Percentiles rank a stretch among this genome's conserved stretches.
Conservation (phyloP, 2,797 vertebrate genomes). For the Thaleichthys pacificus region DNA sequence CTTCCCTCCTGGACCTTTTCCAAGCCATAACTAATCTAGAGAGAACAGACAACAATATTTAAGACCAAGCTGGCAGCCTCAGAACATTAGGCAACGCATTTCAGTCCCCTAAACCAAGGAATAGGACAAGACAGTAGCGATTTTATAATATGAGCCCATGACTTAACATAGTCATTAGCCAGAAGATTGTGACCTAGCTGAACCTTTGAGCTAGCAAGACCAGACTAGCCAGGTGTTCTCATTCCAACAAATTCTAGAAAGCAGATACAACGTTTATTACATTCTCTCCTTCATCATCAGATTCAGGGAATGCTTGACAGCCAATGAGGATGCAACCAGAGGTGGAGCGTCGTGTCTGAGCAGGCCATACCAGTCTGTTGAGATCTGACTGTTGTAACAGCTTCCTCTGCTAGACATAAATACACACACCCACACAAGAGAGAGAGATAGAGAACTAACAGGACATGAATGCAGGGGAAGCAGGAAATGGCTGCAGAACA, state of each 20-base stretch:
- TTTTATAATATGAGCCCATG: slow-evolving; percentile 32
- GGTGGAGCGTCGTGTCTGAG: background rate
- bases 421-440: slow-evolving; percentile 15
- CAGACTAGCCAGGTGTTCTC: slow-evolving; percentile 48
- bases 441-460: slow-evolving; percentile 57
- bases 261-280: background rate
- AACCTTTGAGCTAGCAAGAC: slow-evolving; percentile 28
- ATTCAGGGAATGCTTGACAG: background rate
- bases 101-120: slow-evolving; percentile 13
- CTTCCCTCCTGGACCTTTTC: too few relatives aligned
- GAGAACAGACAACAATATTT: slow-evolving; percentile 28
- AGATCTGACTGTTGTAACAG: background rate
- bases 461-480: slow-evolving; percentile 72
- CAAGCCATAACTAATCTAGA: background rate
- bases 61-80: slow-evolving; percentile 18
- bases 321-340: background rate
- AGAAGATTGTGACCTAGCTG: slow-evolving; percentile 31
- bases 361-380: background rate
- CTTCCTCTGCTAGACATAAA: background rate
- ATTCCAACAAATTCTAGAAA: background rate
- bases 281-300: background rate
- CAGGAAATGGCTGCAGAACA: slow-evolving; percentile 78
- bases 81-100: too few relatives aligned
- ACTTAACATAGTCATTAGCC: slow-evolving; percentile 40
- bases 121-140: slow-evolving; percentile 45